Percentiles rank a stretch among this genome's conserved stretches.
phyloP scores from a whole-genome alignment of 2,888 invertebrate genomes.

The Coronaproctus castanopsis region DNA sequence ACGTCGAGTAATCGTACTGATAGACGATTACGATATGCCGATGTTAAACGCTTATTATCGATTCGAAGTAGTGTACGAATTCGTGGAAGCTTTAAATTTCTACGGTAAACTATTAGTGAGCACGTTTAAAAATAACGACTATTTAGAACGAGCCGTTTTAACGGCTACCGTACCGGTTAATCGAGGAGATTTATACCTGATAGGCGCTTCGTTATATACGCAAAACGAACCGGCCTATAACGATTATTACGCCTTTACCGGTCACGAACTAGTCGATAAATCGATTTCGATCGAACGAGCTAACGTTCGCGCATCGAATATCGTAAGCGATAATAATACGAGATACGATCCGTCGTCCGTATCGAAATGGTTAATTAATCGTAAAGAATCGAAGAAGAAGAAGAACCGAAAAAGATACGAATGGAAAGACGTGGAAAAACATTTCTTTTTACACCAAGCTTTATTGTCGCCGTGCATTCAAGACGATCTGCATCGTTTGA shows the following conservation, averaged over 20 bases:
- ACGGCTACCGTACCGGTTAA: not conserved
- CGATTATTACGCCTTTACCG: not conserved
- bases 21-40: not conserved
- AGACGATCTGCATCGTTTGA: not conserved
- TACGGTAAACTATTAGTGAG: not conserved
- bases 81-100: not conserved
- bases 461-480: not conserved
- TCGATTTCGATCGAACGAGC: not conserved
- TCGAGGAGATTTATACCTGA: not conserved
- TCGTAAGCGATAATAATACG: not conserved
- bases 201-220: not conserved
- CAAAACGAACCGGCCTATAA: not conserved
- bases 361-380: not conserved
- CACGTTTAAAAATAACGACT: not conserved
- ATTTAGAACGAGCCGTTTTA: not conserved
- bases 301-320: not conserved
- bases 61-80: not conserved
- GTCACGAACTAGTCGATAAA: not conserved
- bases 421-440: not conserved
- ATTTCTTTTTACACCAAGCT: not conserved
- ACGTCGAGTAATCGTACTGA: not conserved
- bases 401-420: not conserved
- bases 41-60: not conserved
- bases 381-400: too few species aligned
- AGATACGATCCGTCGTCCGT: not conserved